phyloP scores from a whole-genome alignment of 1,140 invertebrate genomes.

The Cheumatopsyche charites region DNA sequence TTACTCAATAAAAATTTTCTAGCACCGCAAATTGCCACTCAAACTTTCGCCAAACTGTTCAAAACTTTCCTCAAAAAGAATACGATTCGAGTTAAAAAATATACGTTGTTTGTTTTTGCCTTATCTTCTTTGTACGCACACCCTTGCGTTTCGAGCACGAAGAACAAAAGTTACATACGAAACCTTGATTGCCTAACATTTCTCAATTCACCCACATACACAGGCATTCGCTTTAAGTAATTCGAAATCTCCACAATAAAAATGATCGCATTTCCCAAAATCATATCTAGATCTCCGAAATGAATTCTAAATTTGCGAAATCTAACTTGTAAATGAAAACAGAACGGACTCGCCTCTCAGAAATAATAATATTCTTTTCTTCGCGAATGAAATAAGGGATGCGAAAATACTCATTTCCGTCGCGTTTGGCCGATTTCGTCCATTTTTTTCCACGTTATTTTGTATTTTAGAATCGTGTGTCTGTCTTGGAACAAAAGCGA shows the following conservation, averaged over 20 bases:
- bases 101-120: constrained; percentile 9
- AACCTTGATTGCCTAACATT: neutral
- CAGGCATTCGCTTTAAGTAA: neutral
- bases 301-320: no score
- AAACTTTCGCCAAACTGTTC: constrained; percentile 17
- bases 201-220: neutral
- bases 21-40: constrained; percentile 13
- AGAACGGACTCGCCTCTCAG: neutral
- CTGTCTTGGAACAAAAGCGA: neutral
- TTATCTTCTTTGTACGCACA: constrained; percentile 2
- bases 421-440: neutral
- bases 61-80: constrained; percentile 7
- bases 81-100: constrained; percentile 17
- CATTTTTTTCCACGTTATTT: no score
- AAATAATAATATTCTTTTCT: neutral
- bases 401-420: constrained; percentile 6
- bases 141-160: neutral
- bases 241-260: no score
- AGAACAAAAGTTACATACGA: neutral
- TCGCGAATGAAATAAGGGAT: neutral
- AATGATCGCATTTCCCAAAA: no score
- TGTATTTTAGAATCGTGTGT: no score
- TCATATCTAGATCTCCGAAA: no score
- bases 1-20: constrained; percentile 16
- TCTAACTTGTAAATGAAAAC: no score